Percentiles rank a stretch among this genome's conserved stretches.
Evolutionary conservation across 2,888 invertebrate genomes (phyloP).

Genomic region (Pharmacophagus antenor): DNA sequence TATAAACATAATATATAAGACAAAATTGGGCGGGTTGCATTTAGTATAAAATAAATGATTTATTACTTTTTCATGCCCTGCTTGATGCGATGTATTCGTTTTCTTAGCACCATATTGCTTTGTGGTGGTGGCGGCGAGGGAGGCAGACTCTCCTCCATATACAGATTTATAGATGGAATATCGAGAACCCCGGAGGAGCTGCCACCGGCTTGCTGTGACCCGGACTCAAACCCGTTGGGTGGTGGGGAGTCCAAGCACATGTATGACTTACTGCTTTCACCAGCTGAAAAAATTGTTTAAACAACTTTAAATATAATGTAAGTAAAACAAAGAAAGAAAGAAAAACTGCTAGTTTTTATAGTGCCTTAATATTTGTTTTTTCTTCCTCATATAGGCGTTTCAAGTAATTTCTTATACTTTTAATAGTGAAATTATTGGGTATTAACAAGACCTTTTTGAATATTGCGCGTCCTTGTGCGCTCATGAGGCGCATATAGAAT

Average conservation of each 20-base stretch:
- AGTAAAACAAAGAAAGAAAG: too few species aligned
- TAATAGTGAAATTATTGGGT: too few species aligned
- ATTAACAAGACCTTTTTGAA: too few species aligned
- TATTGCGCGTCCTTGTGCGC: too few species aligned
- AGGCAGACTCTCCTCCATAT: slow-evolving; percentile 73
- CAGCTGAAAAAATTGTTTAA: slow-evolving; percentile 54
- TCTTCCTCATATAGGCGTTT: too few species aligned
- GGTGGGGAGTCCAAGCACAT: slow-evolving; percentile 82
- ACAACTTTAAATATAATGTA: too few species aligned
- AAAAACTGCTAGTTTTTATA: too few species aligned
- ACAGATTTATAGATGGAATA: slow-evolving; percentile 61
- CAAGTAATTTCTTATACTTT: too few species aligned
- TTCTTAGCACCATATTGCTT: slow-evolving; percentile 91
- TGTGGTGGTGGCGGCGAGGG: slow-evolving; percentile 86
- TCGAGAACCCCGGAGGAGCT: slow-evolving; percentile 72
- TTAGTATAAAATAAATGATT: not conserved
- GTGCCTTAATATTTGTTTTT: too few species aligned
- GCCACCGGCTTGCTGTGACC: slow-evolving; percentile 74
- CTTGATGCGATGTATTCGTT: slow-evolving; percentile 92
- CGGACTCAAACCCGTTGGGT: slow-evolving; percentile 74
- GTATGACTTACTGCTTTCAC: slow-evolving; percentile 80
- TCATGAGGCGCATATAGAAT: too few species aligned
- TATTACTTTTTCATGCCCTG: slow-evolving; percentile 90
- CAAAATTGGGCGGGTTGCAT: too few species aligned
- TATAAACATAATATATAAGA: too few species aligned